Base-by-base conservation (phyloP, 2,888 invertebrate species). In the Panopea generosa region DNA sequence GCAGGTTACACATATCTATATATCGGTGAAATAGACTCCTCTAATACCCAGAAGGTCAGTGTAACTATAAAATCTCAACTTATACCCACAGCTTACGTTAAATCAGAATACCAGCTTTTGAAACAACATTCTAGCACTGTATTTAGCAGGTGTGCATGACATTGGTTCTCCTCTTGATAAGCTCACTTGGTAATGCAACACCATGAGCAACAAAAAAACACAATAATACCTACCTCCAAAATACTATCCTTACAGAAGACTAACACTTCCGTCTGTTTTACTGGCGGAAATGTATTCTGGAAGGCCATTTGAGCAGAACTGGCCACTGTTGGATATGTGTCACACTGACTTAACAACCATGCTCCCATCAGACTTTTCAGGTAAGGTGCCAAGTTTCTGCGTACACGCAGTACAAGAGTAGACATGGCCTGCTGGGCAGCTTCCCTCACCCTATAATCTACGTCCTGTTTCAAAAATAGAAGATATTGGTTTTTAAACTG, bases 341-440 rank as follows among this genome's bases (percentile, higher is more conserved):
- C 98, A 93, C 96, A 95, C 90, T 96, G 96, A 61, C 96, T 96
- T 52, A 95, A 94, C 88, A 98, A 95, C 98, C 98, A 98, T 2
- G 95, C 94, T 1, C 97, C 97, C 90, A 93, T 95, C 74, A 98
- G 91, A 89, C 95, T 95, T 87, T 96, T 96, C 62, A 98, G 94
- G 90, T 95, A 95, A 1, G 96, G 96, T 0, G 97, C 98, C 75
- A 96, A 93, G 83, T 95, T 95, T 27, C 96, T 95, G 50, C 96
- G 96, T 71, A 95, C 95, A 90, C 95, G 95, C 56, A 93, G 91
- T 29, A 96, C 95, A 20, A 94, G 77, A 47, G 89, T 83, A 27
- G 95, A 94, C 90, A 97, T 96, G n/a, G 96, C 96, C 68, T 94
- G 90, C 93, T 96, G 94, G 0, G 96, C 94, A 55, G 95, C 94